phyloP scores from a whole-genome alignment of 1,140 invertebrate genomes.

The Stegodyphus mimosarum region DNA sequence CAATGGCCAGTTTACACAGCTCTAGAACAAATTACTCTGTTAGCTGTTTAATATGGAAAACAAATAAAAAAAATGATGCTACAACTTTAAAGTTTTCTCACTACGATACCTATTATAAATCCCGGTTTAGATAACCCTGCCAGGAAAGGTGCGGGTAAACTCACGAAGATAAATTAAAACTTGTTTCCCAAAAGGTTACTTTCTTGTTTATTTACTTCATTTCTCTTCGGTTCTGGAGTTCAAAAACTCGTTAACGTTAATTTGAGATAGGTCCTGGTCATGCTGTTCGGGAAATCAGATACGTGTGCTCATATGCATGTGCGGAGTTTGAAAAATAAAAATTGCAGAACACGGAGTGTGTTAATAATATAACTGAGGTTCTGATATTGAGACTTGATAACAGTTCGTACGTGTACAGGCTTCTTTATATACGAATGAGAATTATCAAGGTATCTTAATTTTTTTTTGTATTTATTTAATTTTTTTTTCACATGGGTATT shows the following conservation, averaged over 20 bases:
- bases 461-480: too few species aligned
- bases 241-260: constrained; percentile 43
- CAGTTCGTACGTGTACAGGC: constrained; percentile 16
- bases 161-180: constrained; percentile 25
- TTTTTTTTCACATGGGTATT: too few species aligned
- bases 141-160: constrained; percentile 15
- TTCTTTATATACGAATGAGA: not conserved
- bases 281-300: constrained; percentile 24
- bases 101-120: constrained; percentile 16
- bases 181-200: not conserved
- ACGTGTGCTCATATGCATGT: constrained; percentile 3
- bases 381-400: constrained; percentile 38
- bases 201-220: constrained; percentile 32
- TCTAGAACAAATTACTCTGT: too few species aligned
- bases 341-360: constrained; percentile 31
- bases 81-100: too few species aligned
- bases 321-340: not conserved
- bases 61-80: too few species aligned
- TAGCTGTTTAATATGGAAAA: too few species aligned
- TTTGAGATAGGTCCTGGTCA: constrained; percentile 12
- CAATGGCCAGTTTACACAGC: too few species aligned
- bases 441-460: too few species aligned
- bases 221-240: constrained; percentile 21
- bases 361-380: constrained; percentile 31
- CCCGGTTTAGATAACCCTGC: not conserved